Evolutionary conservation across 2,113 vertebrate species (phyloP).

Genomic region (Ursus arctos): DNA sequence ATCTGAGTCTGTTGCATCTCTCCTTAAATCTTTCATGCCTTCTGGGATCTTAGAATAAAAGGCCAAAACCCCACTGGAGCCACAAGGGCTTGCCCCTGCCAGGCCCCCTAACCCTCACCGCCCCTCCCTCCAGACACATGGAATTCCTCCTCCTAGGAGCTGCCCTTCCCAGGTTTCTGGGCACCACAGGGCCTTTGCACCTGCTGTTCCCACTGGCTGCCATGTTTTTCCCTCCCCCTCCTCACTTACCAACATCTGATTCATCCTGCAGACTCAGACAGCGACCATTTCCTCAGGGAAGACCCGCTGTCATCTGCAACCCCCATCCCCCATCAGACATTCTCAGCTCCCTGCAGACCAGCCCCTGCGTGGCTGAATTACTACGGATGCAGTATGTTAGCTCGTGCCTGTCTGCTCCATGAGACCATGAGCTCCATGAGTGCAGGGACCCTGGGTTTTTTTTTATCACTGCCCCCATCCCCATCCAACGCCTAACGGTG

Average conservation of each 20-base stretch:
- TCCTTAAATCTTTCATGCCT: neutral
- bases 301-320: neutral
- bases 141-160: neutral
- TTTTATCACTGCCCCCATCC: neutral
- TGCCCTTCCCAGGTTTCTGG: neutral
- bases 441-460: too few relatives aligned
- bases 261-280: neutral
- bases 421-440: neutral
- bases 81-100: neutral
- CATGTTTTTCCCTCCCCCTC: neutral
- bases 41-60: neutral
- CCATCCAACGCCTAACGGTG: neutral
- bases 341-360: too few relatives aligned
- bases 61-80: neutral
- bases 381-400: fast-evolving
- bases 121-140: neutral
- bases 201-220: neutral
- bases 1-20: neutral
- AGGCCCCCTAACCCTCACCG: neutral
- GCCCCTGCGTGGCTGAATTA: neutral
- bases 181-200: conserved; percentile 55
- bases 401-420: neutral
- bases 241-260: neutral
- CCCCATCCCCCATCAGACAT: fast-evolving
- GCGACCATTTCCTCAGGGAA: neutral